These are phyloP conservation scores for Oplegnathus fasciatus DNA, from an alignment of 2,113 vertebrate genomes.

Conservation along the genomic window DNA sequence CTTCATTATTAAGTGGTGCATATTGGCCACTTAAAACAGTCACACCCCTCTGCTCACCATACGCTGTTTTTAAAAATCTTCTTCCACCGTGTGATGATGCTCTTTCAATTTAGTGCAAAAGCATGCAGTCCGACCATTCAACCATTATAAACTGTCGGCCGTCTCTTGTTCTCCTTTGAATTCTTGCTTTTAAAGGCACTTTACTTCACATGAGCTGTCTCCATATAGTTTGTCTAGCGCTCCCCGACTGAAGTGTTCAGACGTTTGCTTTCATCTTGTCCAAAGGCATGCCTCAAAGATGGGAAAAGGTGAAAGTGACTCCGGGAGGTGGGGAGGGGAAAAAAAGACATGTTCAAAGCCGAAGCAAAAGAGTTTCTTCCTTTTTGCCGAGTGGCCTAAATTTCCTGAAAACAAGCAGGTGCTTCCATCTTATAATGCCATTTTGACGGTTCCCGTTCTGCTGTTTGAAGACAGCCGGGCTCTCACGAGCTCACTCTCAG, in stretches of 20 bases:
- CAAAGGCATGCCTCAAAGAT: constrained; percentile 60
- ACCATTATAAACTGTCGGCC: constrained; percentile 20
- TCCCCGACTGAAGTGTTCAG: constrained; percentile 59
- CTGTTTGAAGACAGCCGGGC: constrained; percentile 36
- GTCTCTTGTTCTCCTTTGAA: constrained; percentile 53
- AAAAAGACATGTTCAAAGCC: constrained; percentile 66
- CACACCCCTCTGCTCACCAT: not conserved
- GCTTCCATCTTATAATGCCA: constrained; percentile 43
- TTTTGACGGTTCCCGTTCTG: constrained; percentile 44
- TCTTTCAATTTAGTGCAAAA: constrained; percentile 33
- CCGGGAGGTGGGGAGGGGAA: not conserved
- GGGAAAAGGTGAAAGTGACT: constrained; percentile 64
- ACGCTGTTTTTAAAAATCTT: constrained; percentile 13
- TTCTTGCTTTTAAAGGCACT: constrained; percentile 59
- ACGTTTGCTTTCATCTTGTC: constrained; percentile 75
- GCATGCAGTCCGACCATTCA: constrained; percentile 23
- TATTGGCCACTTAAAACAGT: constrained; percentile 4
- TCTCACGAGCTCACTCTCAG: constrained; percentile 30
- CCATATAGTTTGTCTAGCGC: constrained; percentile 34
- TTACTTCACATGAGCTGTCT: constrained; percentile 55
- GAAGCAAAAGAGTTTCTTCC: constrained; percentile 37
- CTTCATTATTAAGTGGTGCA: constrained; percentile 9
- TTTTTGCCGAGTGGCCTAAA: constrained; percentile 50
- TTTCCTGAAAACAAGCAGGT: constrained; percentile 60
- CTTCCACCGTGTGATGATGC: constrained; percentile 2